Evolutionary conservation across 2,113 vertebrate genomes (phyloP).

Genomic region (Stegastes partitus): DNA sequence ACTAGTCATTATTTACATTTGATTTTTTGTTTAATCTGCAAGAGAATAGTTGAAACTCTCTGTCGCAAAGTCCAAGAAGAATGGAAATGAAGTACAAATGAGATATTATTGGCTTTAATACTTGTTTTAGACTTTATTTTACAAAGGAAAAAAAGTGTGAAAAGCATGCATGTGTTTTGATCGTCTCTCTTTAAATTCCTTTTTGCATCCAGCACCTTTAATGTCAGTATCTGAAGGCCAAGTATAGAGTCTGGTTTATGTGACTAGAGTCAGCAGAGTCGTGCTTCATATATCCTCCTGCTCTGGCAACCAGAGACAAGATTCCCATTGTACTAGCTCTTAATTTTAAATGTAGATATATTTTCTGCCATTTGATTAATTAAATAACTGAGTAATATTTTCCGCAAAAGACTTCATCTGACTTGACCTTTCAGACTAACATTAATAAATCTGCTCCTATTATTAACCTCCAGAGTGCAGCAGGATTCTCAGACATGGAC

Average conservation of each 20-base stretch:
- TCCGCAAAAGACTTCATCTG: neutral
- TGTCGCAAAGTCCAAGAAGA: no score
- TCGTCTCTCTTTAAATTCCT: no score
- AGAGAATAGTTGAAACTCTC: neutral
- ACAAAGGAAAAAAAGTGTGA: no score
- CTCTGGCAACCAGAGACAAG: neutral
- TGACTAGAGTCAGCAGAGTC: neutral
- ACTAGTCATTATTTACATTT: neutral
- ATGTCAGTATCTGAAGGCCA: no score
- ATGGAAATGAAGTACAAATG: no score
- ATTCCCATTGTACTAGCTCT: neutral
- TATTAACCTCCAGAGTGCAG: slow-evolving; percentile 84
- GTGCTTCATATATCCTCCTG: neutral
- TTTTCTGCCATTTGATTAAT: neutral
- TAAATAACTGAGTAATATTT: neutral
- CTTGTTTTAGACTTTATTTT: no score
- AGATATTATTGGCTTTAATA: no score
- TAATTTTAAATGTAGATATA: neutral
- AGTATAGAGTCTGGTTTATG: neutral
- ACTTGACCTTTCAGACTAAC: neutral
- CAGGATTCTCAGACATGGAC: slow-evolving; percentile 89
- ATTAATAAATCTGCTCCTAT: neutral
- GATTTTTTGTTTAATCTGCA: slow-evolving; percentile 2
- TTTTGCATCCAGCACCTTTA: neutral
- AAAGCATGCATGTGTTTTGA: no score